Evolutionary conservation across 1,140 invertebrate genomes (phyloP), one percentile per base, ranked within the genome.

Genomic region (Drosophila ogumai): DNA sequence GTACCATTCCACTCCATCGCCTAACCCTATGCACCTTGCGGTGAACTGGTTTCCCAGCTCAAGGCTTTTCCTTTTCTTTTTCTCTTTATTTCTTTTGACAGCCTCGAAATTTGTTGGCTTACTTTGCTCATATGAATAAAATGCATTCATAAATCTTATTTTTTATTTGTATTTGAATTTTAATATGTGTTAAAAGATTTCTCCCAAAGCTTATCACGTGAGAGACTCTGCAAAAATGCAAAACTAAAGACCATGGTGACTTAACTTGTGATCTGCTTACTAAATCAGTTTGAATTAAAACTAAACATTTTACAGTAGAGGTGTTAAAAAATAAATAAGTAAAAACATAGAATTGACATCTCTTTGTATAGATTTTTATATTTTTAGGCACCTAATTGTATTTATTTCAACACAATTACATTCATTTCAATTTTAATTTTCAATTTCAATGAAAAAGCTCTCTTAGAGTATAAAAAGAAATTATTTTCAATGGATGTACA

Each of bases 91-190:
- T 15, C 10, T 54, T 54, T 43, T 57, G 34, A 8, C 36, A 31
- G n/a, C 12, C 25, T n/a, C 36, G n/a, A 34, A 28, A 49, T 34
- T 36, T 13, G 32, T 22, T 40, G 31, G 9, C 12, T 50, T 41
- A 58, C n/a, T 50, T 50, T 72, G 69, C 34, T 31, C 44, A 72
- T 32, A 72, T 41, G 43, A 43, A 59, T 72, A 72, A 71, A 58
- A 57, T 41, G 32, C 28, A 41, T 9, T 8, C 15, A 67, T 54
- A 22, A 54, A 54, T 67, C 47, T 66, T 36, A 9, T 13, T 36
- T 17, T 31, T 25, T 34, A 40, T n/a, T 19, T 44, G 4, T 44
- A 19, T 44, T 43, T 12, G 1, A 12, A 13, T 10, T 9, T 36
- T 1, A 25, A 17, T 10, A 8, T 2, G 15, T 43, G 17, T 9